These are phyloP conservation scores for Schizaphis graminum DNA, from an alignment of 2,888 invertebrate genomes.

Conservation along the genomic window DNA sequence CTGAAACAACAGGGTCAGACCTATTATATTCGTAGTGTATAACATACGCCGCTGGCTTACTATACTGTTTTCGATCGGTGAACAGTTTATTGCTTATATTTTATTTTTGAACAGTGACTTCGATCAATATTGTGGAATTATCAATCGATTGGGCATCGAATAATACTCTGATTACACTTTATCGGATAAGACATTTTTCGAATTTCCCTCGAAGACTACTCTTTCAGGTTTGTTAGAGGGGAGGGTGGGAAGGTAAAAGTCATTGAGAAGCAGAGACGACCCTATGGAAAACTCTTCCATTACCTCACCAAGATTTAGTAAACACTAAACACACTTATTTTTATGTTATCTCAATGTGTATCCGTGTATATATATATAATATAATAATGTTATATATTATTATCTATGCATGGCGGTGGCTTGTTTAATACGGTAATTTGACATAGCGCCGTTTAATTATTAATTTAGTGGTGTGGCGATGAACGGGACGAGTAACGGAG, in stretches of 20 bases:
- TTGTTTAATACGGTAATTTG: conserved; percentile 56
- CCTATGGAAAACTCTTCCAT: no score
- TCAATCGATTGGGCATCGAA: not conserved
- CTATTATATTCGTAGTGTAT: not conserved
- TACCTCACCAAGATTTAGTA: no score
- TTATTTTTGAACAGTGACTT: not conserved
- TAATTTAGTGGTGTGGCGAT: conserved; percentile 17
- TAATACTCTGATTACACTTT: not conserved
- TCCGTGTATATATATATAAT: not conserved
- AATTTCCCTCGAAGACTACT: not conserved
- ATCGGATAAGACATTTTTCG: not conserved
- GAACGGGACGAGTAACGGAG: not conserved
- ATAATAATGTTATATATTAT: not conserved
- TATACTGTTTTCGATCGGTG: not conserved
- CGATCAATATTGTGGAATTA: not conserved
- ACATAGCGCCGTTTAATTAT: conserved; percentile 61
- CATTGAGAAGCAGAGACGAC: not conserved
- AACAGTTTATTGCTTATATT: not conserved
- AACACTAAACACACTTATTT: not conserved
- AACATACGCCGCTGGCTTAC: not conserved
- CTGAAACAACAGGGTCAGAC: not conserved
- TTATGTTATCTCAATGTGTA: not conserved
- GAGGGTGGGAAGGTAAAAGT: not conserved
- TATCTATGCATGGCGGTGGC: not conserved
- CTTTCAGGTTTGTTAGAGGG: not conserved